A percentile compares a stretch with the other conserved stretches of the same genome.
Conservation (phyloP, 2,113 vertebrate genomes). For the Hiodon alosoides region DNA sequence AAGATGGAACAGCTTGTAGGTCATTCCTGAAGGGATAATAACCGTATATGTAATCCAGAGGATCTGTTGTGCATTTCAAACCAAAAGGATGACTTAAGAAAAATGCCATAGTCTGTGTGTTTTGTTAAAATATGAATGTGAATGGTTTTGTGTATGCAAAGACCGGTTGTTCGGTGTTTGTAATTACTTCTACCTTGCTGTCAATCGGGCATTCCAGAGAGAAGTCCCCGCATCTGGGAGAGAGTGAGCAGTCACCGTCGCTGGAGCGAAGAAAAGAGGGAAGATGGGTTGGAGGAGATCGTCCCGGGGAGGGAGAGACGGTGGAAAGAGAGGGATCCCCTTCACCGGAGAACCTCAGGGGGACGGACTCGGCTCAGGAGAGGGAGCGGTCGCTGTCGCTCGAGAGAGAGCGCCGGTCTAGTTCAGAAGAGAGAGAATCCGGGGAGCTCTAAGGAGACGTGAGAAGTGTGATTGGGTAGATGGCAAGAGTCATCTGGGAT, state of each 20-base stretch:
- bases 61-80: too few relatives aligned
- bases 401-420: constrained; percentile 26
- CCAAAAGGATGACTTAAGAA: too few relatives aligned
- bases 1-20: too few relatives aligned
- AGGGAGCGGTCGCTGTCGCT: constrained; percentile 23
- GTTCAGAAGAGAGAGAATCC: constrained; percentile 25
- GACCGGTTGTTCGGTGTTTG: not conserved
- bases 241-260: constrained; percentile 19
- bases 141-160: not conserved
- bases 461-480: not conserved
- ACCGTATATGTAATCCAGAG: too few relatives aligned
- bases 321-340: constrained; percentile 13
- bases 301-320: constrained; percentile 8
- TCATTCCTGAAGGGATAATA: too few relatives aligned
- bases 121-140: not conserved
- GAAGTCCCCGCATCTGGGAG: constrained; percentile 15
- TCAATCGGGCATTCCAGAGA: constrained; percentile 23
- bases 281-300: constrained; percentile 6
- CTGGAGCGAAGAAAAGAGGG: constrained; percentile 18
- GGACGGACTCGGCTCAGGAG: constrained; percentile 2
- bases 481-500: not conserved
- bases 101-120: not conserved
- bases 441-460: constrained; percentile 21
- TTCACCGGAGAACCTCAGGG: constrained; percentile 12
- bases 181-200: not conserved